Evolutionary conservation across 1,140 invertebrate species (phyloP).

Genomic region (Rhizoglyphus robini): DNA sequence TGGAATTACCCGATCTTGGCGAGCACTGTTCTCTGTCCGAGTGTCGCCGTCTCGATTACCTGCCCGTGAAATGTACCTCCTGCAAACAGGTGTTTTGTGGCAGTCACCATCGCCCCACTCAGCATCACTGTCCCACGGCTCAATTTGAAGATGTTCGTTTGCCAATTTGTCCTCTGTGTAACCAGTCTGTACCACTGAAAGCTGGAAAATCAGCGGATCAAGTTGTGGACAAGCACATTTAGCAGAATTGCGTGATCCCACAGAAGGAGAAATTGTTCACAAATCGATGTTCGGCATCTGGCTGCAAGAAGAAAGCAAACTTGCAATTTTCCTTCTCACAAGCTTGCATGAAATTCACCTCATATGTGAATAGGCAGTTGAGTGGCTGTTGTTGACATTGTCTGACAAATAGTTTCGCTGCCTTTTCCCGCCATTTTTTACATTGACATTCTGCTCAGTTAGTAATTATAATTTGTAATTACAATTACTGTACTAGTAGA

Average conservation of each 20-base stretch:
- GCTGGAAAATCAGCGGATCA: constrained; percentile 67
- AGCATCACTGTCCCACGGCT: constrained; percentile 49
- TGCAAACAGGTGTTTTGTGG: constrained; percentile 67
- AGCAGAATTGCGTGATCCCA: constrained; percentile 81
- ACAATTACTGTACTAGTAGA: too few relatives aligned
- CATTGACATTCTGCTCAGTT: too few relatives aligned
- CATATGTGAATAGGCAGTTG: too few relatives aligned
- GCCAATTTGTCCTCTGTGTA: constrained; percentile 81
- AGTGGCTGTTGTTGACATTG: too few relatives aligned
- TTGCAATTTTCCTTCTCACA: too few relatives aligned
- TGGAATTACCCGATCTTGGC: constrained; percentile 82
- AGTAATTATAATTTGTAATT: too few relatives aligned
- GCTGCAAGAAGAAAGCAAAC: constrained; percentile 74
- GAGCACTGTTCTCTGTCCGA: constrained; percentile 61
- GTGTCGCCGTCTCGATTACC: constrained; percentile 77
- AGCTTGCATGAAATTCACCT: too few relatives aligned
- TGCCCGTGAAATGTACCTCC: constrained; percentile 85
- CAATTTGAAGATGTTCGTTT: constrained; percentile 53
- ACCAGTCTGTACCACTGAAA: constrained; percentile 62
- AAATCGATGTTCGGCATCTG: constrained; percentile 65
- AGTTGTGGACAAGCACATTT: constrained; percentile 73
- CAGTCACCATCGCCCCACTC: constrained; percentile 66
- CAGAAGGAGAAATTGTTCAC: constrained; percentile 32
- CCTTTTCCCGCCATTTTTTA: too few relatives aligned
- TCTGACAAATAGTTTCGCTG: too few relatives aligned